Percentiles rank a stretch among this genome's conserved stretches.
These are phyloP conservation scores for Drosophila oshimai DNA, from an alignment of 1,140 invertebrate species.

Conservation along the genomic window DNA sequence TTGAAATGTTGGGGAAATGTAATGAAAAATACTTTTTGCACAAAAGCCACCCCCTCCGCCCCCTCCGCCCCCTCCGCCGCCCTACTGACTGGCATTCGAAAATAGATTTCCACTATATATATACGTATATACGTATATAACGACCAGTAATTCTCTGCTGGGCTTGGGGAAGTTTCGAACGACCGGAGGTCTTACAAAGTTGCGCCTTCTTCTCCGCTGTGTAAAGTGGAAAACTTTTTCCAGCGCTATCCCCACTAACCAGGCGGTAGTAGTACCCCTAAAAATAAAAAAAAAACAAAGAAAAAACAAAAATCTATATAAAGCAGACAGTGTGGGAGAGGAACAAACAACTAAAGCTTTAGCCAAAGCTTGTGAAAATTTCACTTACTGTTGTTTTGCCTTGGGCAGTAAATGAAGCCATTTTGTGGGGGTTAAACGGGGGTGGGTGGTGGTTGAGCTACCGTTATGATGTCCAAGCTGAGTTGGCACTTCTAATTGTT, in stretches of 20 bases:
- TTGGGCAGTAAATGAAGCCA: constrained; percentile 62
- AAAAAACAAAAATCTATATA: background rate
- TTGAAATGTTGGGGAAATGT: constrained; percentile 49
- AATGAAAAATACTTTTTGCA: constrained; percentile 75
- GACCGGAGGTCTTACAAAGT: constrained; percentile 36
- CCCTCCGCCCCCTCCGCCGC: background rate
- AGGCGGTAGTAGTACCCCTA: constrained; percentile 6
- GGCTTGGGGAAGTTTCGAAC: constrained; percentile 19
- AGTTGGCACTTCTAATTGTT: constrained; percentile 47
- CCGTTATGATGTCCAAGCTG: constrained; percentile 18
- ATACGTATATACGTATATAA: constrained; percentile 21
- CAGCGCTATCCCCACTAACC: constrained; percentile 26
- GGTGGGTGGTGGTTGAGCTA: background rate
- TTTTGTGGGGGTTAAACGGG: constrained; percentile 21
- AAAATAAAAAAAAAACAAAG: constrained; percentile 5
- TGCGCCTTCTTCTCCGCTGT: constrained; percentile 31
- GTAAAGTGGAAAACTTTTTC: constrained; percentile 75
- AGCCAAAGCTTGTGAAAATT: constrained; percentile 44
- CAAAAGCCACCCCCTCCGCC: background rate
- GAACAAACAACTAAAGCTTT: constrained; percentile 38
- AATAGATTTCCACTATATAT: constrained; percentile 72
- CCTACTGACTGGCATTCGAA: constrained; percentile 71
- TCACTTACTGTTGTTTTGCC: constrained; percentile 32
- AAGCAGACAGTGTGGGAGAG: background rate
- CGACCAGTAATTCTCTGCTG: constrained; percentile 26